Base-by-base conservation (phyloP, 2,113 vertebrate genomes). In the Gadus chalcogrammus region DNA sequence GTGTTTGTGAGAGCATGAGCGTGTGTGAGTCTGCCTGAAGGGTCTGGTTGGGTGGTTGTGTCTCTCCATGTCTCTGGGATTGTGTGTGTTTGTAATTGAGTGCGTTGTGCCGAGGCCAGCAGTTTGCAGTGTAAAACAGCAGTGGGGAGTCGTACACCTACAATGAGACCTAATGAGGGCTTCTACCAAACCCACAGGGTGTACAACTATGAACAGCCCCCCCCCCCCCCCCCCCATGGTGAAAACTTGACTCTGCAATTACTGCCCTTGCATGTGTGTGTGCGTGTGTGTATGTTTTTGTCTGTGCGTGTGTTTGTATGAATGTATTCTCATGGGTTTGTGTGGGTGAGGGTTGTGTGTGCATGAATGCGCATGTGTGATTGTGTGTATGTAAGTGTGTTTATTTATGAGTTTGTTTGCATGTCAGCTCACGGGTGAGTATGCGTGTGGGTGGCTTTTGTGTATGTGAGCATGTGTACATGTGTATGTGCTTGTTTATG, bases 391-490 rank as follows among this genome's bases (percentile, higher is more conserved):
- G 31, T 35, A 35, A 5, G 3, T 38, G 31, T 64, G 67, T 61
- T 8, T 61, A 55, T 48, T 7, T 48, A 22, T 24, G 56, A 35
- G 24, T 18, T 4, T 48, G 42, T 48, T 7, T 20, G 42, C 53
- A 31, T 61, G 58, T 69, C n/a, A 42, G 68, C 31, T 4, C 31
- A 35, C 24, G 59, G 61, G 58, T 48, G 24, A 24, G 31, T 61
- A 31, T 48, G 17, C 42, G 28, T 42, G 16, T 69, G 31, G n/a
- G 35, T 42, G 6, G 63, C 20, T 4, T n/a, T 9, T 71, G 61
- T 18, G 20, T 6, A 15, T 70, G 35, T 69, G 55, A 77, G 75
- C 79, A 70, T 77, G 66, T 67, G 70, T 70, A 4, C 68, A 68
- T 76, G 62, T 35, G 24, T 24, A 24, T 24, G 24, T 24, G 24